Conservation (phyloP, 2,888 invertebrate genomes). For the Caenorhabditis plicata region DNA sequence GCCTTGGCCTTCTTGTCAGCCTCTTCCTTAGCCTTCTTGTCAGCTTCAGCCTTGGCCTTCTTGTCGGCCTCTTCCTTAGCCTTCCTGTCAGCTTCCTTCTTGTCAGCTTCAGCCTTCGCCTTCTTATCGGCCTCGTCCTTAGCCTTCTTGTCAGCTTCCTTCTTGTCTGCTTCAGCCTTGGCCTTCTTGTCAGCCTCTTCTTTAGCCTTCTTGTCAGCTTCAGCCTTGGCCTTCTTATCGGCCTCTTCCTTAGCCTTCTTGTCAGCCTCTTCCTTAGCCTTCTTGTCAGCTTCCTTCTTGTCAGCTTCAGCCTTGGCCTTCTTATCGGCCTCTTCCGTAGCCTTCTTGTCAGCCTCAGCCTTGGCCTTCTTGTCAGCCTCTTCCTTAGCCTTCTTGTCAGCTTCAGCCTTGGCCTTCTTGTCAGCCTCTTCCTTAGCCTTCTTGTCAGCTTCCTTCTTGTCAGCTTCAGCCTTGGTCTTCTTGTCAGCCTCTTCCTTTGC, state of each 20-base stretch:
- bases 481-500: slow-evolving; percentile 14
- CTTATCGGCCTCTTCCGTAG: not conserved
- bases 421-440: slow-evolving; percentile 3
- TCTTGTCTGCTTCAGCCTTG: slow-evolving; percentile 6
- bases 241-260: slow-evolving; percentile 6
- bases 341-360: slow-evolving; percentile 1
- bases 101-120: slow-evolving; percentile 6
- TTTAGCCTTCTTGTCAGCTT: slow-evolving; percentile 1
- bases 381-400: slow-evolving; percentile 1
- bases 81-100: slow-evolving; percentile 1
- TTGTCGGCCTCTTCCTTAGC: not conserved
- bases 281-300: not conserved
- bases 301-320: not conserved
- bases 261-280: slow-evolving; percentile 1
- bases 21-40: not conserved
- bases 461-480: slow-evolving; percentile 11
- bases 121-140: slow-evolving; percentile 3
- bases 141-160: not conserved
- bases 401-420: slow-evolving; percentile 4
- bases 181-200: slow-evolving; percentile 6
- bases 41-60: slow-evolving; percentile 7
- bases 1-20: not conserved
- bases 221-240: slow-evolving; percentile 9
- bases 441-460: slow-evolving; percentile 15
- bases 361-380: slow-evolving; percentile 2